Base-by-base conservation (phyloP, 92 coral and sea anemone genomes). In the Porites lobata region DNA sequence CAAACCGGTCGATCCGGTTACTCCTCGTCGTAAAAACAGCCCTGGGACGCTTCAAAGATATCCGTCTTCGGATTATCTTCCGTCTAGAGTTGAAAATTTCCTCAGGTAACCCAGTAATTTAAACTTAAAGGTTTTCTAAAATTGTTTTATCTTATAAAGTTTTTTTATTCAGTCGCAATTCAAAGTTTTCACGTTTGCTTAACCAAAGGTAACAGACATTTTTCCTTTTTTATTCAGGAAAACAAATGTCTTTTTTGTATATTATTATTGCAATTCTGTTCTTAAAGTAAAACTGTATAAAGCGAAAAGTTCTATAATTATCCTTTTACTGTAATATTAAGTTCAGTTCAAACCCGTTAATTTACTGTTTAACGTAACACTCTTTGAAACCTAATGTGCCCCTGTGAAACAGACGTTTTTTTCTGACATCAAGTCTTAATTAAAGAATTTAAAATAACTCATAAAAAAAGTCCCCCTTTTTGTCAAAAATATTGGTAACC, bases 11-110 rank as follows among this genome's bases (percentile, higher is more conserved):
- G 50, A 57, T 61, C 78, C 17, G 78, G 72, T 19, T 50, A 62
- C 66, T 67, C 63, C 38, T 56, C 86, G 20, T 58, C 29, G 58
- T n/a, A 58, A 62, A 21, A 64, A 50, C 78, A 73, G 15, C 18
- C 54, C 86, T n/a, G 21, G 26, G 50, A 26, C 69, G 29, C 70
- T 84, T 1, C 51, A 84, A 73, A 84, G 81, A 65, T 73, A 80
- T 62, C 79, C 80, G 53, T 84, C 87, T 1, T 65, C 64, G 58
- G 80, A 84, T 53, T 75, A 62, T 73, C 80, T 84, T 26, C 87
- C 87, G 12, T 84, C 64, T 52, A 61, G 87, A 75, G 50, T 73
- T 14, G 63, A 73, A 84, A 73, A 72, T 14, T 84, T 62, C 24
- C 54, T 84, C 74, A 84, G 87, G 87, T 84, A 73, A 84, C 72